These are phyloP conservation scores for Barypeithes pellucidus DNA, from an alignment of 2,888 invertebrate genomes.

Conservation along the genomic window DNA sequence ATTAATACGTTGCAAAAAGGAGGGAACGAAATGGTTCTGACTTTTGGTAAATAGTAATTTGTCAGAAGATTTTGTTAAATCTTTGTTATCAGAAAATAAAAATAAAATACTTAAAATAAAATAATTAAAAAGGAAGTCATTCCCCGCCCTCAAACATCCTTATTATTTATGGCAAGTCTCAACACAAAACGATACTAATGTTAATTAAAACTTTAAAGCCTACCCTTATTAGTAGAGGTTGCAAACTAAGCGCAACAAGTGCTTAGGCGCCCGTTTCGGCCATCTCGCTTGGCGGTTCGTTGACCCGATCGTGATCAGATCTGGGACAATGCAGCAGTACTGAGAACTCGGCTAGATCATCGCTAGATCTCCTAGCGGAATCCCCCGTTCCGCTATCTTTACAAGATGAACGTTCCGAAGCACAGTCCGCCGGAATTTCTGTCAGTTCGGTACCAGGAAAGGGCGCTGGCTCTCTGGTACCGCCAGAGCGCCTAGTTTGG, in stretches of 20 bases:
- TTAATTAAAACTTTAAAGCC: constrained; percentile 47
- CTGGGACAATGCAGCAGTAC: constrained; percentile 42
- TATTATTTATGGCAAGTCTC: constrained; percentile 9
- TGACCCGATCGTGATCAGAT: constrained; percentile 46
- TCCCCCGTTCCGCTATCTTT: constrained; percentile 89
- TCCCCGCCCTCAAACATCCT: neutral
- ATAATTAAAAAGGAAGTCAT: neutral
- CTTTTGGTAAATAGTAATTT: too few relatives aligned
- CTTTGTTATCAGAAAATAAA: too few relatives aligned
- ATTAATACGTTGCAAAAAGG: neutral
- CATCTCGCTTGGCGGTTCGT: constrained; percentile 24
- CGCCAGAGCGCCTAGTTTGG: constrained; percentile 82
- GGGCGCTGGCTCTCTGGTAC: constrained; percentile 68
- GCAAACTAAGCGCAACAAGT: constrained; percentile 7
- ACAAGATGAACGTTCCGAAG: constrained; percentile 83
- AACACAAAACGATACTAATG: constrained; percentile 25
- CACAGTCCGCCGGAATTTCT: constrained; percentile 74
- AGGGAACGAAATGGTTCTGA: too few relatives aligned
- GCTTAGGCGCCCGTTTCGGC: constrained; percentile 35
- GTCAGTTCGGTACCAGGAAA: constrained; percentile 58
- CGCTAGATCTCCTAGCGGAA: constrained; percentile 81
- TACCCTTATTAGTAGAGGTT: constrained; percentile 32
- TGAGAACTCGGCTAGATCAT: constrained; percentile 63
- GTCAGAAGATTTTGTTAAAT: too few relatives aligned
- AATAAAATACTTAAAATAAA: constrained; percentile 2